These are phyloP conservation scores for Drosophila gunungcola DNA, from an alignment of 1,140 invertebrate species.

Conservation along the genomic window DNA sequence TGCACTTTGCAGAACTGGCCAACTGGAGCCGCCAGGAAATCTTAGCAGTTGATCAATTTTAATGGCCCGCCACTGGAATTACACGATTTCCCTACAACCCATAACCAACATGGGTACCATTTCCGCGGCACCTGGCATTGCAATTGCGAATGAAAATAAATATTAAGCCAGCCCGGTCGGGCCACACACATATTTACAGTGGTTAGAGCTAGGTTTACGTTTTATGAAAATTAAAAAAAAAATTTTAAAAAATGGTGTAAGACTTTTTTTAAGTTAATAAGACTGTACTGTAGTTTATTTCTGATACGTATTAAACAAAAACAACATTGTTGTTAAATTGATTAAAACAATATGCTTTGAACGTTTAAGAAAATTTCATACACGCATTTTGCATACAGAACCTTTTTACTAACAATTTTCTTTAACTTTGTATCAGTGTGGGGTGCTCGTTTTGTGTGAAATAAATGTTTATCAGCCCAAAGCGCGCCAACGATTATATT, in stretches of 20 bases:
- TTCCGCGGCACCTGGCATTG: slow-evolving; percentile 36
- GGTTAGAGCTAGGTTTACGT: not conserved
- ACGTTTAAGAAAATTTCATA: too few species aligned
- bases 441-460: slow-evolving; percentile 30
- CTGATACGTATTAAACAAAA: too few species aligned
- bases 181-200: slow-evolving; percentile 33
- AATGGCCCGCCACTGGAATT: slow-evolving; percentile 68
- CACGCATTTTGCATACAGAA: too few species aligned
- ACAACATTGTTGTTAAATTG: too few species aligned
- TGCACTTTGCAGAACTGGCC: slow-evolving; percentile 1
- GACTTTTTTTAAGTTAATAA: too few species aligned
- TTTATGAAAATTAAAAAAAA: too few species aligned
- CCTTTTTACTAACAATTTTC: too few species aligned
- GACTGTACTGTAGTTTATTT: too few species aligned
- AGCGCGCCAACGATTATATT: slow-evolving; percentile 70
- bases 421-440: not conserved
- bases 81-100: slow-evolving; percentile 24
- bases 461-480: slow-evolving; percentile 60
- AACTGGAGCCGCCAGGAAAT: slow-evolving; percentile 32
- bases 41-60: slow-evolving; percentile 72
- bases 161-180: slow-evolving; percentile 30
- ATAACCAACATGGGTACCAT: slow-evolving; percentile 42
- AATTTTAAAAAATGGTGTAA: too few species aligned
- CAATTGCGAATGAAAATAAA: slow-evolving; percentile 63
- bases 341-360: too few species aligned